Evolutionary conservation across 92 coral and sea anemone genomes (phyloP).

Genomic region (Epizoanthus rinbou): DNA sequence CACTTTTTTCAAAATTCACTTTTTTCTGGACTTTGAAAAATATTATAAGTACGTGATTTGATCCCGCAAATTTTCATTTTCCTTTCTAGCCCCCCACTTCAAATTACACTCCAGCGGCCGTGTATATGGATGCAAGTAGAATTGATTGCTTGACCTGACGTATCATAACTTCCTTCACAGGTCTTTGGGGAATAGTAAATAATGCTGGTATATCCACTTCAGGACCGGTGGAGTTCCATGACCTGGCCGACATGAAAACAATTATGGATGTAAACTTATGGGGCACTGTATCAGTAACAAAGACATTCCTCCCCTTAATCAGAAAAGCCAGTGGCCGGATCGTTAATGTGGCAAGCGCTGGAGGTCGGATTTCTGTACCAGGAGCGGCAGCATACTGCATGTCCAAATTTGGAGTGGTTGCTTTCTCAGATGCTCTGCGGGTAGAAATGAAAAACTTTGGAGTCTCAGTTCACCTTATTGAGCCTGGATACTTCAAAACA

Average conservation of each 20-base stretch:
- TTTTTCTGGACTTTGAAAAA: too few species aligned
- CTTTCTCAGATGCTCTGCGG: slow-evolving; percentile 73
- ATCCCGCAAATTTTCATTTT: too few species aligned
- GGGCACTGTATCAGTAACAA: slow-evolving; percentile 61
- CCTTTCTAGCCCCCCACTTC: too few species aligned
- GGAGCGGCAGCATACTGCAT: slow-evolving; percentile 64
- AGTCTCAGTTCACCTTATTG: slow-evolving; percentile 70
- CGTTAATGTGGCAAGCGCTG: slow-evolving; percentile 51
- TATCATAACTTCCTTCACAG: not conserved
- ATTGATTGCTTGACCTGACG: too few species aligned
- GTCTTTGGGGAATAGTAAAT: slow-evolving; percentile 57
- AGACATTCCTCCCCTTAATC: slow-evolving; percentile 52
- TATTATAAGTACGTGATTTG: too few species aligned
- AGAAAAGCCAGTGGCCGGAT: slow-evolving; percentile 53
- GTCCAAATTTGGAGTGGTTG: slow-evolving; percentile 74
- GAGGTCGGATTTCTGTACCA: slow-evolving; percentile 10
- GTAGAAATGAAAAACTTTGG: slow-evolving; percentile 63
- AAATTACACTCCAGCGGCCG: too few species aligned
- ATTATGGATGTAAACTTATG: slow-evolving; percentile 57
- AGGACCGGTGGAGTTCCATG: slow-evolving; percentile 58
- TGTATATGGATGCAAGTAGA: too few species aligned
- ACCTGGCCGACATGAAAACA: slow-evolving; percentile 43
- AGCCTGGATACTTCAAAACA: slow-evolving; percentile 78
- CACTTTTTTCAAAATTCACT: too few species aligned
- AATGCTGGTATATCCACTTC: slow-evolving; percentile 54